Evolutionary conservation across 2,797 vertebrate genomes (phyloP).

Genomic region (Gila robusta): DNA sequence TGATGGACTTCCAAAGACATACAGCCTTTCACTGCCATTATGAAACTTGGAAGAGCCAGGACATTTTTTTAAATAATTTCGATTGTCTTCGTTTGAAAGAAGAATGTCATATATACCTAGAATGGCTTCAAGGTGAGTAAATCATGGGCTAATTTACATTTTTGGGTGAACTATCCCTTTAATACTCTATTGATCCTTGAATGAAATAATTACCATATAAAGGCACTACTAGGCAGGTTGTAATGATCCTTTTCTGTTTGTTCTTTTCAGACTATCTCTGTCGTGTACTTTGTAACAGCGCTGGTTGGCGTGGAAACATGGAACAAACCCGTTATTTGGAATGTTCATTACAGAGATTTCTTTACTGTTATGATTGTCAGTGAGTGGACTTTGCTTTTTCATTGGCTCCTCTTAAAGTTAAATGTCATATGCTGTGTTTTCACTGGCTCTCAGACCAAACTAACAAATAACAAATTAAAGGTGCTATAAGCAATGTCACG

Average conservation of each 20-base stretch:
- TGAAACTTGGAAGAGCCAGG: too few relatives aligned
- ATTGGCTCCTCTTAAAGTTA: constrained; percentile 5
- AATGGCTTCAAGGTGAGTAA: too few relatives aligned
- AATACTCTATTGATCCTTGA: neutral
- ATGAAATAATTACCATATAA: neutral
- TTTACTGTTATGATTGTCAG: constrained; percentile 96
- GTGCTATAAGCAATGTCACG: too few relatives aligned
- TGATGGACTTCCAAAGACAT: too few relatives aligned
- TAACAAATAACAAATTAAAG: neutral
- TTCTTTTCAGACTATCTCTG: constrained; percentile 90
- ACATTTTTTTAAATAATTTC: too few relatives aligned
- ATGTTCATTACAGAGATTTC: constrained; percentile 94
- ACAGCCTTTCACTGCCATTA: too few relatives aligned
- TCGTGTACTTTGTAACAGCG: constrained; percentile 95
- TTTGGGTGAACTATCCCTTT: neutral
- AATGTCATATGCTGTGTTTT: neutral
- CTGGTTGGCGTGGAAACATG: constrained; percentile 96
- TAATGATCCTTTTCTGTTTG: constrained; percentile 23
- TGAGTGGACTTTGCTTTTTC: constrained; percentile 77
- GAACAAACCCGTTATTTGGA: constrained; percentile 89
- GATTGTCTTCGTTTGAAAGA: too few relatives aligned
- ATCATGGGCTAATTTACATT: too few relatives aligned
- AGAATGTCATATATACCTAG: too few relatives aligned
- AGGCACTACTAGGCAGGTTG: neutral
- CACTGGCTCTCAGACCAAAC: neutral